Evolutionary conservation across 2,888 invertebrate species (phyloP), one percentile per base, ranked within the genome.

Genomic region (Plagiodera versicolora): DNA sequence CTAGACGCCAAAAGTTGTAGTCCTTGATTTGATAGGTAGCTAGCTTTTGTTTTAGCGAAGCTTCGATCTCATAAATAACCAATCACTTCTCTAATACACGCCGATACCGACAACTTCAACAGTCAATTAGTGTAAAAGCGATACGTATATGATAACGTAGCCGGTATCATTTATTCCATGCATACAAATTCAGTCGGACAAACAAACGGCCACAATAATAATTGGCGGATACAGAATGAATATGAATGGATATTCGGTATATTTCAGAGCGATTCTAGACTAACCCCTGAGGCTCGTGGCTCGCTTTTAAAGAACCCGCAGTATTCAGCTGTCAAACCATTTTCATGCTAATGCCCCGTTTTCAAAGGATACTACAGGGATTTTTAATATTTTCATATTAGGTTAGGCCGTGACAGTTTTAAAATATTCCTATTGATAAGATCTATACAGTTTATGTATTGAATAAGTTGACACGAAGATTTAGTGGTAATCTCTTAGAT

Each of bases 381-480:
- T 77, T 78, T 79, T 78, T 78, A 79, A 79, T 79, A 79, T 78
- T 78, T 78, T 76, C 75, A 74, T 77, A 77, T 77, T 78, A 76
- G 73, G 71, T 61, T 64, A 58, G 61, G 58, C 51, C 58, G 67
- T 72, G 74, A 74, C 73, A 71, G 60, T 70, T 74, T 75, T 72
- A 74, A 74, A 72, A 72, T 72, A 72, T 72, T 70, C 60, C 68
- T 69, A 66, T 69, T 72, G 74, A 74, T 73, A 75, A 74, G 73
- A 75, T 73, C 72, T 72, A 51, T 10, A 49, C 45, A 55, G 30
- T 56, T 61, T 62, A 32, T 58, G 61, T 64, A 67, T 65, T 65
- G 64, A 59, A 46, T 35, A 63, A 68, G 69, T 70, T 72, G 73
- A 73, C 72, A 70, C 58, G 58, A 61, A 71, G 74, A 72, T 70